Base-by-base conservation (phyloP, 2,888 invertebrate species). In the Hydraecia micacea region DNA sequence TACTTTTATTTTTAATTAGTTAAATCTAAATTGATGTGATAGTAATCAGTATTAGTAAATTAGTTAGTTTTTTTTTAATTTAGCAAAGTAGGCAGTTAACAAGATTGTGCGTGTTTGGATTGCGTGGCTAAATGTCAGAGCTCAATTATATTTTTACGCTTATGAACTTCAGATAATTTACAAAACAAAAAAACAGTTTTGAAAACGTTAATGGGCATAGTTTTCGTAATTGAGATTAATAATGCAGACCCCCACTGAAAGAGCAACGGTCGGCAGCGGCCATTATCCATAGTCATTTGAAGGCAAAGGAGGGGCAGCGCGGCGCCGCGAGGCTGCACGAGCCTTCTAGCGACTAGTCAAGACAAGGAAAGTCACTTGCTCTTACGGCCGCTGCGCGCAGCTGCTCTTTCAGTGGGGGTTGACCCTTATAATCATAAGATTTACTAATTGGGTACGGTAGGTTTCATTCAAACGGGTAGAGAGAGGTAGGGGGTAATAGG, bases 81-180 rank as follows among this genome's bases (percentile, higher is more conserved):
- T 79, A 39, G 55, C 28, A 11, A 49, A 63, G 8, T 21, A 6
- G 15, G 15, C 49, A 68, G 28, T 4, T 77, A 63, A 36, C 25
- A 63, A 62, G 55, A 65, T 65, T 42, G 15, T 69, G 32, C 4
- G 32, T 77, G 55, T 18, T 62, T 55, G 8, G 36, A 60, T 78
- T 70, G 39, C 65, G 58, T 60, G 11, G 65, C n/a, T 28, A n/a
- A 78, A 80, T 60, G 18, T 83, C 18, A 0, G 18, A 11, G 60
- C 13, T 42, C n/a, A 80, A 80, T 80, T 84, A 78, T 66, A 62
- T 78, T 55, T 83, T 80, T 80, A 80, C 60, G 84, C 66, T 83
- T 15, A 21, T 9, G 25, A 32, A 70, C 6, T 70, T 70, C 25
- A 70, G 28, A 28, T 21, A 58, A 70, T 65, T 52, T 62, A 3